Evolutionary conservation across 23 tunicate genomes (phyloP).

Genomic region (Corella eumyota): DNA sequence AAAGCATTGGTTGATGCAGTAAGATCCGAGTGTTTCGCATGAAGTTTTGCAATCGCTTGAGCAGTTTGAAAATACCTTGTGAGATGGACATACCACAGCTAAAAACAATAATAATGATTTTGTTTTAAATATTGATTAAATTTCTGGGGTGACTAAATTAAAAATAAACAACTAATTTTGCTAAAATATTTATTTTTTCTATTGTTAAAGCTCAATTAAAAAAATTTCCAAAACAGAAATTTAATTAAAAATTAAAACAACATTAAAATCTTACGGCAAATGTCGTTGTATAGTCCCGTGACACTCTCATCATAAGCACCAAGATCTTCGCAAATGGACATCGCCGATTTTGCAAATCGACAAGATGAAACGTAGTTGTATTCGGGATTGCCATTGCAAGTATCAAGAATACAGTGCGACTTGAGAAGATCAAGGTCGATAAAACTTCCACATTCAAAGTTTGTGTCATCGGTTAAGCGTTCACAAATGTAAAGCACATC

Average conservation of each 20-base stretch:
- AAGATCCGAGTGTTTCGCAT: slow-evolving; percentile 12
- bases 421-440: slow-evolving; percentile 5
- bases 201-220: not conserved
- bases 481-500: slow-evolving; percentile 9
- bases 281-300: not conserved
- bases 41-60: slow-evolving; percentile 13
- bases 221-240: not conserved
- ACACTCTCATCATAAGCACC: not conserved
- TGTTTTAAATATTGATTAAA: no score
- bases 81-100: slow-evolving; percentile 18
- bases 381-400: slow-evolving; percentile 9
- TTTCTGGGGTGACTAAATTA: no score
- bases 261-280: slow-evolving; percentile 8
- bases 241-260: not conserved
- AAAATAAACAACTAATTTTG: not conserved
- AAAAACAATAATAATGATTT: slow-evolving; percentile 5
- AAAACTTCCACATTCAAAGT: not conserved
- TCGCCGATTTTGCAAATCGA: slow-evolving; percentile 1
- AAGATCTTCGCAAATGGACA: not conserved
- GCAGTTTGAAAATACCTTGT: not conserved
- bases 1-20: slow-evolving; percentile 8
- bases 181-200: not conserved
- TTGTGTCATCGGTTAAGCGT: slow-evolving; percentile 1
- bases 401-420: slow-evolving; percentile 4
- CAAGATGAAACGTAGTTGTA: not conserved